Percentiles rank a stretch among this genome's conserved stretches.
phyloP scores from a whole-genome alignment of 2,797 vertebrate species.

The Acrossocheilus wenchowensis region DNA sequence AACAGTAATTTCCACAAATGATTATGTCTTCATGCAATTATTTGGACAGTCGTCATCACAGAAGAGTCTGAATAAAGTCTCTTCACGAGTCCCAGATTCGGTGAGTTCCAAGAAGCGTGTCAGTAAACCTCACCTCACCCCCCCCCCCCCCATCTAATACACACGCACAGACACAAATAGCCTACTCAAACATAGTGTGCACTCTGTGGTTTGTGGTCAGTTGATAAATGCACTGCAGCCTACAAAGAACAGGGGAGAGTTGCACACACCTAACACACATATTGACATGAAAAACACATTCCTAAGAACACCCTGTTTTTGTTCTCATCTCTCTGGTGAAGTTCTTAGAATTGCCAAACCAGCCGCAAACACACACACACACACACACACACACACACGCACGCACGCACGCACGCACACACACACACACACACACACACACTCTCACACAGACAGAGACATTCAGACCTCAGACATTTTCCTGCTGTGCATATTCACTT shows the following conservation, averaged over 20 bases:
- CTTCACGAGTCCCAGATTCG: constrained; percentile 18
- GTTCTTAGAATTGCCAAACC: constrained; percentile 27
- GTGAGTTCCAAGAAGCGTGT: constrained; percentile 31
- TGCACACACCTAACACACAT: not conserved
- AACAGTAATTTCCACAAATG: not conserved
- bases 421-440: not conserved
- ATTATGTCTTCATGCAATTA: not conserved
- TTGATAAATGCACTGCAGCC: constrained; percentile 8
- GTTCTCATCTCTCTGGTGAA: not conserved
- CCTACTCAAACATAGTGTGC: constrained; percentile 15
- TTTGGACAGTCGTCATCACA: not conserved
- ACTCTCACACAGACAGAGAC: too few relatives aligned
- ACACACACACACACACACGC: too few relatives aligned
- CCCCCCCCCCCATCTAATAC: constrained; percentile 14
- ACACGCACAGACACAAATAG: constrained; percentile 9
- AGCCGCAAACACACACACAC: constrained; percentile 17
- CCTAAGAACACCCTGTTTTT: constrained; percentile 17
- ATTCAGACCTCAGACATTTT: not conserved
- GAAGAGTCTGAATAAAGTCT: not conserved
- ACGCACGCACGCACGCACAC: not conserved
- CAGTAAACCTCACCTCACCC: constrained; percentile 1
- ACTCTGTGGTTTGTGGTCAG: constrained; percentile 32
- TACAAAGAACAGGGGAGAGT: constrained; percentile 10
- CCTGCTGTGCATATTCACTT: not conserved
- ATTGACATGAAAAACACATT: constrained; percentile 31